Evolutionary conservation across 2,888 invertebrate genomes (phyloP).

Genomic region (Blomia tropicalis): DNA sequence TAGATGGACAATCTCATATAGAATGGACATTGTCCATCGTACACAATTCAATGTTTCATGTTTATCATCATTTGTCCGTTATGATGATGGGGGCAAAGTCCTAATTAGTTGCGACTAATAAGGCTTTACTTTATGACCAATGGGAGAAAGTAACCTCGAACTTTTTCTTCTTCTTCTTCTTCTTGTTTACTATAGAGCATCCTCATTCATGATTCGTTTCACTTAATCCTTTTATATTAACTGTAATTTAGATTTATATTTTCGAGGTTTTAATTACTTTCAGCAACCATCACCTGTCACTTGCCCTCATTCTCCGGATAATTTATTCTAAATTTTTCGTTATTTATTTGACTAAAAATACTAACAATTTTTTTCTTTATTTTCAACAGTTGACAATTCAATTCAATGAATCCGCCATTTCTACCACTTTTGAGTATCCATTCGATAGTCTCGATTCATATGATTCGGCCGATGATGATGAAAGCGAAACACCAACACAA

Average conservation of each 20-base stretch:
- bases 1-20: background rate
- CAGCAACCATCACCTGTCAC: too few relatives aligned
- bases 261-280: too few relatives aligned
- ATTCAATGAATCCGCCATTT: constrained; percentile 4
- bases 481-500: background rate
- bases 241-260: too few relatives aligned
- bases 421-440: background rate
- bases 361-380: background rate
- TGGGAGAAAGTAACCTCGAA: too few relatives aligned
- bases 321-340: too few relatives aligned
- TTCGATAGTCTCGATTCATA: background rate
- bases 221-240: too few relatives aligned
- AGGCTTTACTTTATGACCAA: too few relatives aligned
- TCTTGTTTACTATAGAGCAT: too few relatives aligned
- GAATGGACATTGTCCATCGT: background rate
- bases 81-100: background rate
- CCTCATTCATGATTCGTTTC: too few relatives aligned
- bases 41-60: background rate
- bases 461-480: background rate
- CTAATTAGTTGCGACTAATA: background rate
- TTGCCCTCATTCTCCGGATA: too few relatives aligned
- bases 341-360: too few relatives aligned
- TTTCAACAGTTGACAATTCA: background rate
- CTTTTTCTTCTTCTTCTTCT: too few relatives aligned
- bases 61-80: background rate